Evolutionary conservation across 2,113 vertebrate genomes (phyloP).

Genomic region (Pandion haliaetus): DNA sequence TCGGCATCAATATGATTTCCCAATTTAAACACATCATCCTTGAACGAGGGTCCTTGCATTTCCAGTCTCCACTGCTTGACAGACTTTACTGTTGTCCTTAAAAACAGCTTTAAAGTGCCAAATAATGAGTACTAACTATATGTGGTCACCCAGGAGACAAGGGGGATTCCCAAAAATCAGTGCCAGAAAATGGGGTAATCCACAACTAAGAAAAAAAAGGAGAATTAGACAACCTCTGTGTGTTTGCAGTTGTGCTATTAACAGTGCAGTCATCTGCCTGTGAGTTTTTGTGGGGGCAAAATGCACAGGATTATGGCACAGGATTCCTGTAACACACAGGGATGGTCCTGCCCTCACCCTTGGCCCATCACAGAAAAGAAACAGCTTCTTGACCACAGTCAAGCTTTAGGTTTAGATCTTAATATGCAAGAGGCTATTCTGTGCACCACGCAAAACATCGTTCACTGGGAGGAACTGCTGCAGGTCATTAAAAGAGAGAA

Average conservation of each 20-base stretch:
- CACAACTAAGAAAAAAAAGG: neutral
- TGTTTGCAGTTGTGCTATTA: neutral
- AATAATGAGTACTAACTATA: conserved; percentile 22
- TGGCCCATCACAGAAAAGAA: neutral
- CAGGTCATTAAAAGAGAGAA: neutral
- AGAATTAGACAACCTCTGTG: neutral
- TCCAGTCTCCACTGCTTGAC: neutral
- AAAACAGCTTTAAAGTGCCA: conserved; percentile 23
- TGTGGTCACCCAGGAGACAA: conserved; percentile 33
- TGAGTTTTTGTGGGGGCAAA: neutral
- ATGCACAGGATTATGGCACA: accelerated
- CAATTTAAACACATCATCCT: neutral
- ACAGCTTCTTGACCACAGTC: neutral
- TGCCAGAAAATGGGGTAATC: neutral
- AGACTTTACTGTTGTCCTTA: conserved; percentile 24
- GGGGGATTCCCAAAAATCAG: conserved; percentile 8
- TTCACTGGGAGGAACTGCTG: neutral
- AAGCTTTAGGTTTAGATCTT: neutral
- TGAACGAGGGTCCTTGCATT: neutral
- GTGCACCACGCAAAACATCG: neutral
- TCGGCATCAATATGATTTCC: neutral
- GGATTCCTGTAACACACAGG: neutral
- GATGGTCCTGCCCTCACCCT: neutral
- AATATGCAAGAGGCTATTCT: neutral
- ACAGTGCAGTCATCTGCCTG: neutral